Evolutionary conservation across 2,888 invertebrate species (phyloP), one percentile per base, ranked within the genome.

Genomic region (Acronicta psi): DNA sequence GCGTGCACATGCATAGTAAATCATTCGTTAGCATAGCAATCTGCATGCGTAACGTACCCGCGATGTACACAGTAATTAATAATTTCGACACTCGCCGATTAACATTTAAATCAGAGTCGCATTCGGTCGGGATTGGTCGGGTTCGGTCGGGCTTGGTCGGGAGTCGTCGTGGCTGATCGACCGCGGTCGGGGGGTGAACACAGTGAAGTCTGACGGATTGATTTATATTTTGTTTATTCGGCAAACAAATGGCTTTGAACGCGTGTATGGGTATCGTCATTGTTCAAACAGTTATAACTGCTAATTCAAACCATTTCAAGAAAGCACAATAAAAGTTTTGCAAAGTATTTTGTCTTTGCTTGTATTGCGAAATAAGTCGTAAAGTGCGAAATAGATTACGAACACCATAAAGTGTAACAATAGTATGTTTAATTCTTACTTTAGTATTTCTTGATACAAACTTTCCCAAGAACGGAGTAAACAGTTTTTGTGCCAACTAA

Each of bases 11-110:
- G 85, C 88, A 93, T 93, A 89, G 89, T 93, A 92, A 87, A 93
- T 91, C 89, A 91, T 90, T 92, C 89, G 91, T 91, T 89, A 87
- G 90, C 92, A 85, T 89, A 85, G 89, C 94, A 93, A 94, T 93
- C 93, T 93, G 92, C 92, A 93, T 93, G 87, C 89, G 89, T 90
- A 90, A 91, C 89, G 82, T 81, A 80, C 78, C 83, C 84, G 85
- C 84, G 88, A 87, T 69, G 56, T 83, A 83, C 83, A 85, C 82
- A 79, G 90, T 89, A 89, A 93, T 93, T 94, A 93, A 93, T 94
- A 93, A 94, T 94, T 93, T 93, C 92, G 88, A 89, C 92, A 91
- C 93, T 89, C 82, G 79, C 83, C 87, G 85, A 92, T 93, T 92
- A 92, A 91, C 91, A 90, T 92, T 93, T 91, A 91, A 89, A 92